These are phyloP conservation scores for Anthoscopus minutus DNA, from an alignment of 2,113 vertebrate species.

Conservation along the genomic window DNA sequence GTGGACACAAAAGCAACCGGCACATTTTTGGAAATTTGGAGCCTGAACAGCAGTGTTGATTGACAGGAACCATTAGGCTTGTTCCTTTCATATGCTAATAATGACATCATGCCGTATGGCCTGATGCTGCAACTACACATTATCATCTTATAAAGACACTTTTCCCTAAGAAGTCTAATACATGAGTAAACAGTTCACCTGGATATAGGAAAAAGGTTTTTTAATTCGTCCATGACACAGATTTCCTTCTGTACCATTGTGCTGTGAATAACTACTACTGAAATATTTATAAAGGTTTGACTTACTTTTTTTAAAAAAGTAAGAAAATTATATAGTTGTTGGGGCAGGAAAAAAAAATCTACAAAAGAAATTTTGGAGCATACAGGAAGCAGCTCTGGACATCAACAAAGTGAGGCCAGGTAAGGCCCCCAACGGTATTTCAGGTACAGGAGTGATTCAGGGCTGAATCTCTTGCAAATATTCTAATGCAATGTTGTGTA, in stretches of 20 bases:
- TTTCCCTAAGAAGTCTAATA: neutral
- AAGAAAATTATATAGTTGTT: neutral
- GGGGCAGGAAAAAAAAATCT: neutral
- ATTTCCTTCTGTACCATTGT: neutral
- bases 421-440: neutral
- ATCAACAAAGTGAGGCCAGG: neutral
- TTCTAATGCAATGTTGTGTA: neutral
- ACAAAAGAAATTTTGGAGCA: neutral
- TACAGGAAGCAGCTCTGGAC: neutral
- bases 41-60: neutral
- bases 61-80: neutral
- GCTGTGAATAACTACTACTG: neutral
- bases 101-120: neutral
- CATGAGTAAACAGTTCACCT: neutral
- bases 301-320: neutral
- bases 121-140: neutral
- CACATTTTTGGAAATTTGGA: neutral
- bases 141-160: neutral
- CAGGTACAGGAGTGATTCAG: fast-evolving
- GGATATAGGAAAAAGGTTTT: neutral
- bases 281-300: neutral
- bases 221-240: neutral
- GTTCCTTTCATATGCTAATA: neutral
- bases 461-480: neutral
- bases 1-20: neutral